phyloP scores from a whole-genome alignment of 2,888 invertebrate species.

The Asteroscopus sphinx region DNA sequence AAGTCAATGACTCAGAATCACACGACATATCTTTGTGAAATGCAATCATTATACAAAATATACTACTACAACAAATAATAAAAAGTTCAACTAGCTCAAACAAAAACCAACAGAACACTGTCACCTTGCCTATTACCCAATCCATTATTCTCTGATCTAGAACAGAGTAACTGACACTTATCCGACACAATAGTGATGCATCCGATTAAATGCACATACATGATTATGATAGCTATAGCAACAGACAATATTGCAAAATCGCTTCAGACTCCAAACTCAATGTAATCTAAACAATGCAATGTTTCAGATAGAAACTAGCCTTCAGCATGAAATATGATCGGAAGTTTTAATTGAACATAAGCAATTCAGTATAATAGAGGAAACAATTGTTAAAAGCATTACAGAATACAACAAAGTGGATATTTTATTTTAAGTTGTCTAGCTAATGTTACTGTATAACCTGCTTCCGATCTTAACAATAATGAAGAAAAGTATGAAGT shows the following conservation, averaged over 20 bases:
- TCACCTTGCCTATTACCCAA: slow-evolving; percentile 38
- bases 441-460: not conserved
- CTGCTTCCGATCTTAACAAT: slow-evolving; percentile 3
- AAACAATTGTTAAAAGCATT: slow-evolving; percentile 23
- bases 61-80: too few relatives aligned
- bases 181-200: slow-evolving; percentile 50
- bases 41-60: too few relatives aligned
- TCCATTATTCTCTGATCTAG: slow-evolving; percentile 48
- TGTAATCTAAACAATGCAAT: slow-evolving; percentile 21
- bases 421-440: slow-evolving; percentile 8
- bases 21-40: too few relatives aligned
- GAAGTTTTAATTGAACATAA: slow-evolving; percentile 30
- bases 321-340: slow-evolving; percentile 29
- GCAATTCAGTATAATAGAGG: slow-evolving; percentile 35
- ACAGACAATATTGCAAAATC: slow-evolving; percentile 34
- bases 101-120: slow-evolving; percentile 23
- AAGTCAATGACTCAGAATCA: too few relatives aligned
- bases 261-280: slow-evolving; percentile 9
- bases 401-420: slow-evolving; percentile 8
- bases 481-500: slow-evolving; percentile 1
- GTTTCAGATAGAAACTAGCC: slow-evolving; percentile 33
- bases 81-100: slow-evolving; percentile 7
- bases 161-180: slow-evolving; percentile 37
- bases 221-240: slow-evolving; percentile 45
- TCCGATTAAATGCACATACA: slow-evolving; percentile 46